These are phyloP conservation scores for Zosterops lateralis DNA, from an alignment of 2,113 vertebrate species.

Conservation along the genomic window DNA sequence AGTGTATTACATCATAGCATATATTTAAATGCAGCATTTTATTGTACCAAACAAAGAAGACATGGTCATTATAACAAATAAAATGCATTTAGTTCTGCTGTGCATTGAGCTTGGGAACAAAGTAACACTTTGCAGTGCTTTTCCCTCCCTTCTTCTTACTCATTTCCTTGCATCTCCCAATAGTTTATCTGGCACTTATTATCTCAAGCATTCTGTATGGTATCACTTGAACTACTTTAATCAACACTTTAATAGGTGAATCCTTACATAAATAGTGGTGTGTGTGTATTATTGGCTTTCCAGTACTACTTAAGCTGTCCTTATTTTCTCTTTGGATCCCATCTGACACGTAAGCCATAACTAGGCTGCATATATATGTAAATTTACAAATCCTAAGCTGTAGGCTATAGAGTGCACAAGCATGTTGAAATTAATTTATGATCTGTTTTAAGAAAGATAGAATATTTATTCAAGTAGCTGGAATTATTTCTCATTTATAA, in stretches of 20 bases:
- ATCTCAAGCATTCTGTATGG: not conserved
- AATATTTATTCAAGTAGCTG: not conserved
- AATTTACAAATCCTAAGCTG: not conserved
- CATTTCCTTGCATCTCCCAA: not conserved
- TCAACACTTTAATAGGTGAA: not conserved
- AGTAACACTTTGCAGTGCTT: not conserved
- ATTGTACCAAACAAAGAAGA: not conserved
- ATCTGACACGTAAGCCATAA: not conserved
- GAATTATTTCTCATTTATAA: slow-evolving; percentile 42
- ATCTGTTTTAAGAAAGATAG: slow-evolving; percentile 7
- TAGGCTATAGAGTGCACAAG: not conserved
- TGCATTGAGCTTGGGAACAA: not conserved
- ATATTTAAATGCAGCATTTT: not conserved
- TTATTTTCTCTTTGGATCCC: not conserved
- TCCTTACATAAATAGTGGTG: not conserved
- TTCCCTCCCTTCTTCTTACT: not conserved
- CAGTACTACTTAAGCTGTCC: not conserved
- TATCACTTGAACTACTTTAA: not conserved
- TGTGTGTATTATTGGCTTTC: not conserved
- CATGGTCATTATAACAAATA: not conserved
- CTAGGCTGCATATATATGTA: not conserved
- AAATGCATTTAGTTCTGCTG: not conserved
- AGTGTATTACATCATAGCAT: not conserved
- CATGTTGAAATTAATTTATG: not conserved
- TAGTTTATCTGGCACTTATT: not conserved